These are phyloP conservation scores for Colius striatus DNA, from an alignment of 2,113 vertebrate species.

Conservation along the genomic window DNA sequence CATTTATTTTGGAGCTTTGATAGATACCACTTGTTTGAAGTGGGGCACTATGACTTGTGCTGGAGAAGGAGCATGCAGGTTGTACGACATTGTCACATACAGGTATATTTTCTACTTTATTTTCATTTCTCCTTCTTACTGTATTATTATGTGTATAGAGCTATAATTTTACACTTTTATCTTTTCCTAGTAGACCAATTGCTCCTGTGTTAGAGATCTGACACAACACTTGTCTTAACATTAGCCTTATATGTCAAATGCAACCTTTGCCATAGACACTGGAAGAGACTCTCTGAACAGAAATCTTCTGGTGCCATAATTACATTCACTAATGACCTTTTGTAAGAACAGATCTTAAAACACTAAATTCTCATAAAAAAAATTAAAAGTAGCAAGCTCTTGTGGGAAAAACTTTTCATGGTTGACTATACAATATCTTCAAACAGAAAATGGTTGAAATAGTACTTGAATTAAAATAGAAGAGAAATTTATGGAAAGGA, in stretches of 20 bases:
- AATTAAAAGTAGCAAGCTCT: neutral
- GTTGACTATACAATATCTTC: neutral
- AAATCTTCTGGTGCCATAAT: neutral
- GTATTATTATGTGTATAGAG: neutral
- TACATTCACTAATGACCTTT: neutral
- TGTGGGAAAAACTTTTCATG: neutral
- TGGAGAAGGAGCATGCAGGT: constrained; percentile 84
- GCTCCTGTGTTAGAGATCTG: neutral
- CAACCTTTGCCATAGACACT: neutral
- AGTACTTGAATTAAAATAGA: neutral
- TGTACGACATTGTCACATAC: constrained; percentile 82
- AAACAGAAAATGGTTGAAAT: neutral
- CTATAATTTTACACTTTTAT: neutral
- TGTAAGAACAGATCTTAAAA: neutral
- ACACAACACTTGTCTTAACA: neutral
- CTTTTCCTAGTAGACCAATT: neutral
- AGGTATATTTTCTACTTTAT: constrained; percentile 74
- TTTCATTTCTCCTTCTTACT: neutral
- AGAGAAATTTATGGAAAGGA: neutral
- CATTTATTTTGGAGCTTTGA: constrained; percentile 91
- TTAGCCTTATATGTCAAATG: neutral
- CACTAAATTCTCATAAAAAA: neutral
- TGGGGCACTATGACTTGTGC: constrained; percentile 88
- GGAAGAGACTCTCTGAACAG: neutral
- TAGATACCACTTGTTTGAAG: constrained; percentile 92